phyloP scores from a whole-genome alignment of 2,888 invertebrate species.

The Lordiphosa andalusiaca region DNA sequence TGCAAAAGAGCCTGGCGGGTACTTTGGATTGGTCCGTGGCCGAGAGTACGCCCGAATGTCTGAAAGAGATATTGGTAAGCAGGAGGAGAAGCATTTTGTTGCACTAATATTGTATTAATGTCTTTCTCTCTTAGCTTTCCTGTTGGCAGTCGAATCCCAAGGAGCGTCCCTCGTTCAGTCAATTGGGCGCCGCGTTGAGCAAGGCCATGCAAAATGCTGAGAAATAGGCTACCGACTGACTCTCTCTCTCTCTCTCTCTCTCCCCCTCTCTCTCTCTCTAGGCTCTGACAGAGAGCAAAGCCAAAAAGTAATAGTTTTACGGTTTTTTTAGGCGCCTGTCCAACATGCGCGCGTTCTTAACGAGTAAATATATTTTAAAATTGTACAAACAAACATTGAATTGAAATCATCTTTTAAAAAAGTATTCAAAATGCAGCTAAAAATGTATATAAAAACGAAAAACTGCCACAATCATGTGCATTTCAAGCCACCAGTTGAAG shows the following conservation, averaged over 20 bases:
- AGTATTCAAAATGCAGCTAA: slow-evolving; percentile 40
- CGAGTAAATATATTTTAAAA: slow-evolving; percentile 21
- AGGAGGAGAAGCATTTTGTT: not conserved
- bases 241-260: slow-evolving; percentile 3
- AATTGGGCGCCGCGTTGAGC: slow-evolving; percentile 79
- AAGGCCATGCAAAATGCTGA: slow-evolving; percentile 79
- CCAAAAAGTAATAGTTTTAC: slow-evolving; percentile 48
- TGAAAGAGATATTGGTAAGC: slow-evolving; percentile 83
- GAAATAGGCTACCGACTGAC: slow-evolving; percentile 55
- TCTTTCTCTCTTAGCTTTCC: slow-evolving; percentile 58
- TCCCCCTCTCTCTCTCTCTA: slow-evolving; percentile 1
- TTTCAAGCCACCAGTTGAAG: slow-evolving; percentile 63
- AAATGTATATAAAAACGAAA: slow-evolving; percentile 56
- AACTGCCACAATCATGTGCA: slow-evolving; percentile 59
- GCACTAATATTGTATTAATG: slow-evolving; percentile 8
- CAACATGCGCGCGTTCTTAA: slow-evolving; percentile 48
- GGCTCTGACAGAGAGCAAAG: slow-evolving; percentile 23
- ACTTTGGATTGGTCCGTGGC: slow-evolving; percentile 86
- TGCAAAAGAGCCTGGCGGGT: slow-evolving; percentile 80
- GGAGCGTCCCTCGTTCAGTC: slow-evolving; percentile 80
- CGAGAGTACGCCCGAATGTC: slow-evolving; percentile 83
- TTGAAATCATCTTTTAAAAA: slow-evolving; percentile 53
- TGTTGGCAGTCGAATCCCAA: slow-evolving; percentile 79
- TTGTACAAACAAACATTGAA: slow-evolving; percentile 40
- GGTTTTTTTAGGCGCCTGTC: slow-evolving; percentile 43